phyloP scores from a whole-genome alignment of 2,797 vertebrate species.

The Acanthurus lineatus region DNA sequence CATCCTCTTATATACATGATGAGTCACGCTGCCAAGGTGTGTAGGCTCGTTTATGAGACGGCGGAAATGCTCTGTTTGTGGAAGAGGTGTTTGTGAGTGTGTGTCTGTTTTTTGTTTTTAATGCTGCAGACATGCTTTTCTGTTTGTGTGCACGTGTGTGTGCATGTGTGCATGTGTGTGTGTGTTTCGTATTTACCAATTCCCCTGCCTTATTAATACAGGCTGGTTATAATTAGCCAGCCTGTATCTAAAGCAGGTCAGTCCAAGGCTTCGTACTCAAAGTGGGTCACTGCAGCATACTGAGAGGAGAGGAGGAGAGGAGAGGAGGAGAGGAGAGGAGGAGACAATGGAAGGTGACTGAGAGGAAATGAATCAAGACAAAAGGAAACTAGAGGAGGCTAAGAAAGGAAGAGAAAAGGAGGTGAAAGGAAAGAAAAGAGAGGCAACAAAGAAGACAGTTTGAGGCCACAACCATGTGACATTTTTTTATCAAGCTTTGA shows the following conservation, averaged over 20 bases:
- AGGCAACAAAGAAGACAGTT: conserved; percentile 11
- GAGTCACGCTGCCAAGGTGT: conserved; percentile 67
- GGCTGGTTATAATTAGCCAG: conserved; percentile 85
- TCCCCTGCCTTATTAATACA: conserved; percentile 77
- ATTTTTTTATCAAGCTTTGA: background rate
- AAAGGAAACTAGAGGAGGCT: background rate
- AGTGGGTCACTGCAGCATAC: conserved; percentile 82
- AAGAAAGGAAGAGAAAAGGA: background rate
- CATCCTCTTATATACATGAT: conserved; percentile 46
- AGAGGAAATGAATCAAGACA: background rate
- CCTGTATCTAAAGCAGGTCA: conserved; percentile 85
- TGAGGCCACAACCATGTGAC: conserved; percentile 34
- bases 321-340: background rate
- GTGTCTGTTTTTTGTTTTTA: conserved; percentile 18
- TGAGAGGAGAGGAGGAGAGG: conserved; percentile 26
- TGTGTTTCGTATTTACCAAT: conserved; percentile 81
- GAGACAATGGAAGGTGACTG: background rate
- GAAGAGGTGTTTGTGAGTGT: conserved; percentile 52
- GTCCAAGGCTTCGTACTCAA: conserved; percentile 76
- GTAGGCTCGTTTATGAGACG: conserved; percentile 61
- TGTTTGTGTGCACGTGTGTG: conserved; percentile 3
- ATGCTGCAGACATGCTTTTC: conserved; percentile 12
- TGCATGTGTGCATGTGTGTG: conserved; percentile 22
- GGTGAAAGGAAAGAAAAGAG: background rate
- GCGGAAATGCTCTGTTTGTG: conserved; percentile 50